Conservation (phyloP, 92 coral and sea anemone genomes). For the Actinostola sp. region DNA sequence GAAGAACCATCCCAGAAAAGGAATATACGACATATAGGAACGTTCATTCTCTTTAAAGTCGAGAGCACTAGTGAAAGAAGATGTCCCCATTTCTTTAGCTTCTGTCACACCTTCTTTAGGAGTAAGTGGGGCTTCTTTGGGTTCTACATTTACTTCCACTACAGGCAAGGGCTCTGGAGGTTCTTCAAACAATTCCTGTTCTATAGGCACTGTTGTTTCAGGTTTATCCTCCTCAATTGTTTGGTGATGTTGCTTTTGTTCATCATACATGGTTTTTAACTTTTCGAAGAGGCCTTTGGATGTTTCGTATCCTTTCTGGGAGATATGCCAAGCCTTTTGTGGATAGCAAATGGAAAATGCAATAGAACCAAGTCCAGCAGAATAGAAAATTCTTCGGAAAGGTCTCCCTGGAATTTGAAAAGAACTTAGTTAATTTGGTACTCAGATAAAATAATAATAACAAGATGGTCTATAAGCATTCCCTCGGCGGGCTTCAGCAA, state of each 20-base stretch:
- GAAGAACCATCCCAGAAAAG: constrained; percentile 44
- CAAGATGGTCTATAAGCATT: neutral
- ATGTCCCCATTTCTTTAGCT: neutral
- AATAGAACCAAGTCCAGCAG: constrained; percentile 83
- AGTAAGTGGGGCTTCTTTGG: neutral
- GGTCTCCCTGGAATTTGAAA: constrained; percentile 70
- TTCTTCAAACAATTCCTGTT: constrained; percentile 9
- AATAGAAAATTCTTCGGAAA: constrained; percentile 77
- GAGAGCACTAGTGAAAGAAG: constrained; percentile 6
- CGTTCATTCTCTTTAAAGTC: constrained; percentile 8
- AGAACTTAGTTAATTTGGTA: neutral
- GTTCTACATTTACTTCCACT: constrained; percentile 3
- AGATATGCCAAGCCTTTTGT: constrained; percentile 66
- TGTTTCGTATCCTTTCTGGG: constrained; percentile 60
- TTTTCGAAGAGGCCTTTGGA: constrained; percentile 53
- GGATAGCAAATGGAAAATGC: constrained; percentile 91
- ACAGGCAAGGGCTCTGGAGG: constrained; percentile 17
- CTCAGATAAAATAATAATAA: neutral
- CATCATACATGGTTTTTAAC: constrained; percentile 54
- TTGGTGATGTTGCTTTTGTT: constrained; percentile 40
- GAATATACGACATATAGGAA: constrained; percentile 22
- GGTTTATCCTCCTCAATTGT: neutral
- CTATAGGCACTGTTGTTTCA: constrained; percentile 7
- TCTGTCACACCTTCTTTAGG: neutral
- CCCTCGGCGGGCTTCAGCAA: too few relatives aligned